Evolutionary conservation across 2,888 invertebrate genomes (phyloP).

Genomic region (Serrognathus titanus): DNA sequence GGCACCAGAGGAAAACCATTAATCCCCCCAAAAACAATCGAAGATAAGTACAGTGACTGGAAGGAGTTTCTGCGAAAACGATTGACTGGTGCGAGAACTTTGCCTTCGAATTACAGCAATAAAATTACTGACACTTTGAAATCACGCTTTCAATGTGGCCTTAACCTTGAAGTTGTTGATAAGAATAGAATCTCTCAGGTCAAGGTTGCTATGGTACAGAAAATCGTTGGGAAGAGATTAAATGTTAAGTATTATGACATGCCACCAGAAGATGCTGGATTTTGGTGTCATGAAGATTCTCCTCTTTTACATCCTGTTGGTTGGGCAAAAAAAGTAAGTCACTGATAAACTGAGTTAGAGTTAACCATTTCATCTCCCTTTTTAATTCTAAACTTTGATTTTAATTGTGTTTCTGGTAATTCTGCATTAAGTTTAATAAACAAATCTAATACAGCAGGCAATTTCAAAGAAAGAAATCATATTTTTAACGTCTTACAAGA

Average conservation of each 20-base stretch:
- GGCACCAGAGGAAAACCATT: slow-evolving; percentile 92
- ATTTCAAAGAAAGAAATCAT: no score
- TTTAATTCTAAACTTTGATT: no score
- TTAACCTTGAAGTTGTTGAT: slow-evolving; percentile 91
- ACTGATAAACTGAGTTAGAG: not conserved
- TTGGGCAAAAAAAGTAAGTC: slow-evolving; percentile 73
- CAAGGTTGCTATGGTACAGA: slow-evolving; percentile 81
- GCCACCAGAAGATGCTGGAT: slow-evolving; percentile 75
- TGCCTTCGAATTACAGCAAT: slow-evolving; percentile 88
- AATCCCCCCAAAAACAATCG: slow-evolving; percentile 90
- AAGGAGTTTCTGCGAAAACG: slow-evolving; percentile 90
- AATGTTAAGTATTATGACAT: slow-evolving; percentile 88
- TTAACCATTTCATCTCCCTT: no score
- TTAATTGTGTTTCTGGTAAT: no score
- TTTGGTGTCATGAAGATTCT: slow-evolving; percentile 97
- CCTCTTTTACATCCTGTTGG: slow-evolving; percentile 93
- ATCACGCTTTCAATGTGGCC: slow-evolving; percentile 78
- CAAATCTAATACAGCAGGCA: no score
- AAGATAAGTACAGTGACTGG: slow-evolving; percentile 93
- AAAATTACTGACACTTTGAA: slow-evolving; percentile 82
- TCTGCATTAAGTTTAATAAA: no score
- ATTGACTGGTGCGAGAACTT: slow-evolving; percentile 89
- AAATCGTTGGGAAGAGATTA: slow-evolving; percentile 88
- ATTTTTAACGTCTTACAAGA: no score
- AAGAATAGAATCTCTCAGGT: slow-evolving; percentile 86